Evolutionary conservation across 2,888 invertebrate species (phyloP), one percentile per base, ranked within the genome.

Genomic region (Thysanoteuthis rhombus): DNA sequence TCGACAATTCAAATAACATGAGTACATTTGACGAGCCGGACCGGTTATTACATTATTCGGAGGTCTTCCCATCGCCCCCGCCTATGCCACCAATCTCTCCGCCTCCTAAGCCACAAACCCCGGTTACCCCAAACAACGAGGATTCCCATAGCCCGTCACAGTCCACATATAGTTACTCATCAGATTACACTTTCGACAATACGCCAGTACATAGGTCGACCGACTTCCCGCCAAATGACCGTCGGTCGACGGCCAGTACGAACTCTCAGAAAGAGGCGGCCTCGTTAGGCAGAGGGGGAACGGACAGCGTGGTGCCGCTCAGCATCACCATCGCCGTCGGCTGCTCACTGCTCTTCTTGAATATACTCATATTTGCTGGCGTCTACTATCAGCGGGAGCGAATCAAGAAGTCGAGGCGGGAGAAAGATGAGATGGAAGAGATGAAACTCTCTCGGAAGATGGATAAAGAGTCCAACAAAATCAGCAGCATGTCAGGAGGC

Each of bases 301-400:
- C n/a, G 25, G 45, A 58, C 36, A 94, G 94, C 19, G 95, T 96
- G 93, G 95, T 96, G 92, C 96, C 97, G 22, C 94, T 97, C n/a
- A 97, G 96, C 94, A 96, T 96, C 45, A 96, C 96, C 28, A 99
- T 99, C 95, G 99, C 99, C 93, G 99, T 99, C 95, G 99, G 99
- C 89, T 99, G 99, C 96, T 99, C 99, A 10, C 97, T 99, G 94
- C 97, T 99, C 40, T 98, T 99, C 96, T 97, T 99, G 8, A 99
- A 99, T 97, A 98, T 99, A 92, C 97, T 99, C 47, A 99, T 99
- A 96, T 99, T 99, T 96, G 99, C 99, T 93, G 99, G 99, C 8
- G 98, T 99, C 0, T 99, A 99, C 97, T 99, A 99, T 96, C 99
- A 99, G 96, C 95, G 97, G 94, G 97, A 97, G 93, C 94, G 96